Evolutionary conservation across 1,140 invertebrate species (phyloP), one percentile per base, ranked within the genome.

Genomic region (Chrysopa pallens): DNA sequence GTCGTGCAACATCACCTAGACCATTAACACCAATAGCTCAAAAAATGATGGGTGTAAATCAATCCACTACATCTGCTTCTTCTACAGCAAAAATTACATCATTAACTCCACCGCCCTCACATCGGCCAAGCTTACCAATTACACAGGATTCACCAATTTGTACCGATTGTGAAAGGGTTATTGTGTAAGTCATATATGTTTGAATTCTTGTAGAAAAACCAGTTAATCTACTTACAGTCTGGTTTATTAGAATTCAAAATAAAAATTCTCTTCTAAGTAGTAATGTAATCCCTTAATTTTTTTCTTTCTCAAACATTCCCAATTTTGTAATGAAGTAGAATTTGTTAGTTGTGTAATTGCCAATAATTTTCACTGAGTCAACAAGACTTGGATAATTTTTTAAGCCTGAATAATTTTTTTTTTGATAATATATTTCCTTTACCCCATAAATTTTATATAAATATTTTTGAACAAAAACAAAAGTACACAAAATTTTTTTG

Each of bases 151-250:
- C 66, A 36, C 73, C 77, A 39, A 67, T 70, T 59, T 84, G 80
- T 68, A 70, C 65, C 57, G 77, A 76, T 55, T 84, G 80, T 65
- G 74, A 77, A 64, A 68, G 72, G 54, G 68, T 72, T 58, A 80
- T 84, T 60, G 75, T 80, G 80, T 84, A 80, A 84, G 72, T 72
- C 61, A 51, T 55, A 62, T 59, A 56, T 58, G 61, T 59, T 61
- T 64, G 63, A 63, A 55, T 60, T 60, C 61, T 60, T 61, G 61
- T 62, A 60, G 59, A 58, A 23, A n/a, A 23, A 23, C 17, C 17
- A 23, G 17, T 23, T 3, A 3, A 23, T 23, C 17, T 23, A 23
- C 17, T 23, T 23, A 23, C 2, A 23, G 5, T 23, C 17, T 23
- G 17, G 17, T 23, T 23, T 23, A 23, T 3, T 23, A 23, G 17